A percentile compares a stretch with the other conserved stretches of the same genome.
Conservation (phyloP, 1,140 invertebrate species). For the Psilanteris sp. region DNA sequence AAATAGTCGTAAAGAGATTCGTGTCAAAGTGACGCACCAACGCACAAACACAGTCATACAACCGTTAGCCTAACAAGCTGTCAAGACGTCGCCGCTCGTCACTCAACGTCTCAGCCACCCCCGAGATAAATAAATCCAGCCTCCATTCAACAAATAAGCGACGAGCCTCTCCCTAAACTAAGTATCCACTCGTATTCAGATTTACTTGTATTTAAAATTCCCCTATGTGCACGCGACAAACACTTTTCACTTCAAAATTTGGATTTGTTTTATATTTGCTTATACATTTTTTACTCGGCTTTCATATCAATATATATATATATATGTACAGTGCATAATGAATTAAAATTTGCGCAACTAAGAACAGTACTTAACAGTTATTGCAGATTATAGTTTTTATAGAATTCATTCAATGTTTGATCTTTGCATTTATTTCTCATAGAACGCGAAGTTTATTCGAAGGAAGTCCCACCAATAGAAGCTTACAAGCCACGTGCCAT, state of each 20-base stretch:
- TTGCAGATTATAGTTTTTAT: no score
- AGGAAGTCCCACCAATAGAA: slow-evolving; percentile 35
- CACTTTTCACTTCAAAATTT: no score
- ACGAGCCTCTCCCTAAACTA: slow-evolving; percentile 42
- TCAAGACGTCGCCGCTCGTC: slow-evolving; percentile 78
- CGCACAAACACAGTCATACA: slow-evolving; percentile 46
- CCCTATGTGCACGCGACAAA: slow-evolving; percentile 28
- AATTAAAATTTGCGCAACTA: no score
- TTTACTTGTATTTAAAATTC: slow-evolving; percentile 31
- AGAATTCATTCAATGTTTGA: no score
- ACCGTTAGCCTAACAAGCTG: slow-evolving; percentile 77
- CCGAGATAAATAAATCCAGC: slow-evolving; percentile 60
- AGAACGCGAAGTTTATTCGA: slow-evolving; percentile 33
- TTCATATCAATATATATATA: no score
- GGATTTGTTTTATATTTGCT: no score
- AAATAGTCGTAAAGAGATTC: slow-evolving; percentile 68
- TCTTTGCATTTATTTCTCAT: slow-evolving; percentile 8
- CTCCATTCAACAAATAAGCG: slow-evolving; percentile 35
- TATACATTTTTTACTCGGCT: no score
- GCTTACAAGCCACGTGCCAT: slow-evolving; percentile 77
- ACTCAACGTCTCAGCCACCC: slow-evolving; percentile 69
- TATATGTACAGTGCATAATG: no score
- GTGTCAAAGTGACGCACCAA: slow-evolving; percentile 59
- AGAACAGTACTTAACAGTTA: no score
- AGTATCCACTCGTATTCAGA: slow-evolving; percentile 21